phyloP scores from a whole-genome alignment of 2,797 vertebrate species.

The Catharus ustulatus region DNA sequence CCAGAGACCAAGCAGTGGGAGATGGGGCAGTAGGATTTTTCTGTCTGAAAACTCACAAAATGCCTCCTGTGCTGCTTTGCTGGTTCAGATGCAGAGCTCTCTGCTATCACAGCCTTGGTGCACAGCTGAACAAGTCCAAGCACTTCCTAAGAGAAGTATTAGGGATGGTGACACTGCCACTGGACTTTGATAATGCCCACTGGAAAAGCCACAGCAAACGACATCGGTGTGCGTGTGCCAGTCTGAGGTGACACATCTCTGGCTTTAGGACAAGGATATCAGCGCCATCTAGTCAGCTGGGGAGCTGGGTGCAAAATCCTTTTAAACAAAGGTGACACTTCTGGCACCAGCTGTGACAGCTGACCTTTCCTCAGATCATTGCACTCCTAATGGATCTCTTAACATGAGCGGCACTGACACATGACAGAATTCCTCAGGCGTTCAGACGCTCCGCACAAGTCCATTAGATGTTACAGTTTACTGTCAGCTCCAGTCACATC shows the following conservation, averaged over 20 bases:
- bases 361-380: constrained; percentile 79
- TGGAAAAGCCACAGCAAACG: background rate
- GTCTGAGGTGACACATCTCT: background rate
- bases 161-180: background rate
- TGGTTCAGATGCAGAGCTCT: background rate
- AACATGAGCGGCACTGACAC: constrained; percentile 67
- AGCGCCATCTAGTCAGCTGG: constrained; percentile 45
- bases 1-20: background rate
- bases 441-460: constrained; percentile 41
- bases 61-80: background rate
- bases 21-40: background rate
- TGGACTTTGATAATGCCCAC: background rate
- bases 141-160: background rate
- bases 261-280: background rate
- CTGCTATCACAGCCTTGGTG: background rate
- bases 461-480: constrained; percentile 58
- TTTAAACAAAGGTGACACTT: constrained; percentile 68
- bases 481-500: constrained; percentile 62
- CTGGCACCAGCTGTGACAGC: constrained; percentile 67
- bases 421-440: constrained; percentile 66
- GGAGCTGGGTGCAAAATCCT: constrained; percentile 53
- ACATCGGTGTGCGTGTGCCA: background rate
- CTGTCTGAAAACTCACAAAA: background rate
- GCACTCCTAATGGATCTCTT: constrained; percentile 66
- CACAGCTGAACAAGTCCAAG: background rate